A percentile compares a stretch with the other conserved stretches of the same genome.
Conservation (phyloP, 2,797 vertebrate species). For the Chanos chanos region DNA sequence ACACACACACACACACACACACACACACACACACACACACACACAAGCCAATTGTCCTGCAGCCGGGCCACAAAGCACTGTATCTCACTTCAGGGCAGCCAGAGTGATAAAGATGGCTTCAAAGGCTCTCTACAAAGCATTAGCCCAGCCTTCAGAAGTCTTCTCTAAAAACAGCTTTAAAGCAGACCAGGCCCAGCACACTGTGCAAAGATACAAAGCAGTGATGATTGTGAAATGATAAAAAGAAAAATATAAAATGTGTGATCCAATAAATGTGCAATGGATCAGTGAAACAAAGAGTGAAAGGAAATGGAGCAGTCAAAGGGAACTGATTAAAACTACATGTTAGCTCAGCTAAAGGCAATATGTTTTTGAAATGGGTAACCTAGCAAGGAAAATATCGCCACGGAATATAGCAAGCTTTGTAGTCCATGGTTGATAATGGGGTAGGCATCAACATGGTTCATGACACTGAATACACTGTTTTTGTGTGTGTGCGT, state of each 20-base stretch:
- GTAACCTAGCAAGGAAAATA: no score
- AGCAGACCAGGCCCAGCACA: background rate
- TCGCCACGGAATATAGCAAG: no score
- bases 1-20: background rate
- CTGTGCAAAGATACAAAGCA: conserved; percentile 4
- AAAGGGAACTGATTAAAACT: no score
- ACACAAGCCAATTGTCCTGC: conserved; percentile 10
- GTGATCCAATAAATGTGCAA: no score
- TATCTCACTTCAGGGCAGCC: conserved; percentile 9
- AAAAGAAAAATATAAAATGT: background rate
- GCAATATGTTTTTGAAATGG: no score
- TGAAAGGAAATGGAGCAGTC: background rate
- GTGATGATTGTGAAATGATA: background rate
- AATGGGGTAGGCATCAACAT: no score
- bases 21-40: background rate
- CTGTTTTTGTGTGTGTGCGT: no score
- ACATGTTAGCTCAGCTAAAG: no score
- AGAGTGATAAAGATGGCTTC: conserved; percentile 15
- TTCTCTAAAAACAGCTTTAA: conserved; percentile 10
- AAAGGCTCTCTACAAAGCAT: conserved; percentile 34
- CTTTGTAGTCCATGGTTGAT: no score
- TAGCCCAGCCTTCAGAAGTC: conserved; percentile 19
- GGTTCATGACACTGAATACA: no score
- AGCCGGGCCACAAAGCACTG: conserved; percentile 9
- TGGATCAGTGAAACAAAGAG: no score